Evolutionary conservation across 2,113 vertebrate genomes (phyloP), one percentile per base, ranked within the genome.

Genomic region (Prochilodus magdalenae): DNA sequence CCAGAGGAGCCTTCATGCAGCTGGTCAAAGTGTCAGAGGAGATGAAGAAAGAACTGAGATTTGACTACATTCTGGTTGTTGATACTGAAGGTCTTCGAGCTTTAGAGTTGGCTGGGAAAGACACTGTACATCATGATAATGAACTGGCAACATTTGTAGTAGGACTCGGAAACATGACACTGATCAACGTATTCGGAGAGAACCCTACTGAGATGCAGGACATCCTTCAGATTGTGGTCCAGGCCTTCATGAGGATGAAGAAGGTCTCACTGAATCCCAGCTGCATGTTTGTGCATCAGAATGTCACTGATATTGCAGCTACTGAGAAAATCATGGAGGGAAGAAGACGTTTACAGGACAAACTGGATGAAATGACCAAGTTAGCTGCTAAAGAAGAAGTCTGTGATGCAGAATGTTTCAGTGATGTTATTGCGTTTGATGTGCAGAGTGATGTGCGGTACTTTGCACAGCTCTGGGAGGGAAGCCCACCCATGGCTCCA

Each of bases 261-360:
- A 73, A 91, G 80, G 85, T 93, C 0, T 85, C 49, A 0, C 86
- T 94, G 14, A 88, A 86, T 11, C 90, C 93, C 3, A 79, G 91
- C 40, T 94, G 92, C 60, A n/a, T 94, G 0, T 94, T 94, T 86
- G 92, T 94, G 0, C 91, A 94, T 77, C 92, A 94, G 69, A 94
- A 94, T 0, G 87, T 91, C 63, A 88, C 86, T 24, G 89, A 93
- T 44, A 49, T 84, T 15, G 83, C 88, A 27, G 91, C 90, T 22
- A 86, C 74, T 80, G 88, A 94, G 18, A 85, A 90, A 85, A 94
- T 85, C 73, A 90, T 75, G 91, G 89, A 13, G 63, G 91, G 89
- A 11, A 80, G 16, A 33, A 88, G 82, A 0, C 47, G 77, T 0
- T 73, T 94, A 0, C 88, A 92, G 71, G 70, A 90, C 4, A 91